phyloP scores from a whole-genome alignment of 30 jellyfish, hydroid and myxozoan genomes.

The Aurelia sp. region DNA sequence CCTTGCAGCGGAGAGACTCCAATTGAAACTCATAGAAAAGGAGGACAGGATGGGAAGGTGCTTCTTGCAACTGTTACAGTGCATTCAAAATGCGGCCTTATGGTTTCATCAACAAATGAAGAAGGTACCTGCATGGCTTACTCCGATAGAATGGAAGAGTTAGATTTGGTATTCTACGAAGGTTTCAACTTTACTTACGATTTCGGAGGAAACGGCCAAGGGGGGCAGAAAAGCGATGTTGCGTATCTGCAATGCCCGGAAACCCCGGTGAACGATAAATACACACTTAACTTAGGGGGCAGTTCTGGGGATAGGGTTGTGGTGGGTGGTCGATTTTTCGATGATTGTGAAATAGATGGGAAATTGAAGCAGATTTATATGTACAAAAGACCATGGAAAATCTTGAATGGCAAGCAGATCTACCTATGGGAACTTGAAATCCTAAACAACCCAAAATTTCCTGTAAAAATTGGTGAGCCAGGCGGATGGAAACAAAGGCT shows the following conservation, averaged over 20 bases:
- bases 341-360: constrained; percentile 14
- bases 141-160: not conserved
- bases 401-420: not conserved
- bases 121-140: constrained; percentile 4
- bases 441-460: constrained; percentile 1
- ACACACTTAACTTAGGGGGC: constrained; percentile 19
- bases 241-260: not conserved
- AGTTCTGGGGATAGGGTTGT: constrained; percentile 3
- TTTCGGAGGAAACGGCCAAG: not conserved
- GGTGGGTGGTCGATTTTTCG: constrained; percentile 7
- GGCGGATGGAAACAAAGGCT: constrained; percentile 9
- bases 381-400: not conserved
- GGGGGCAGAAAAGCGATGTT: not conserved
- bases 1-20: constrained; percentile 22
- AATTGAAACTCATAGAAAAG: not conserved
- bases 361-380: not conserved
- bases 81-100: constrained; percentile 17
- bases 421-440: not conserved
- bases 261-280: not conserved
- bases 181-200: not conserved
- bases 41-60: constrained; percentile 38
- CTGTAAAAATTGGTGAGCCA: not conserved
- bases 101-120: not conserved
- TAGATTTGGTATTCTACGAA: not conserved
- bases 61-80: constrained; percentile 30